Evolutionary conservation across 37 sponge, comb jelly and placozoan species (phyloP).

Genomic region (Chondrosia reniformis): DNA sequence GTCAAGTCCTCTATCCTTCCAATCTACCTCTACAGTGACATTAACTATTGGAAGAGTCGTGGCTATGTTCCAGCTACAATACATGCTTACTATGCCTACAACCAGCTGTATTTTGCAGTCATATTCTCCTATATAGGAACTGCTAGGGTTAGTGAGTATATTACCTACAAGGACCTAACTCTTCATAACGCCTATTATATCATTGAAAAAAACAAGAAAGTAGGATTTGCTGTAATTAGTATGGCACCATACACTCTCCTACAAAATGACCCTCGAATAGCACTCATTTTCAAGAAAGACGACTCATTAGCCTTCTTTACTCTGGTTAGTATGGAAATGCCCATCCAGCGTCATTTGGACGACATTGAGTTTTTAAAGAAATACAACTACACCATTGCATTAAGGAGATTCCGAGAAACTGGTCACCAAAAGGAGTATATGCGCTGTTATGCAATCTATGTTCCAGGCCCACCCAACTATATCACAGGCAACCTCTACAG

Average conservation of each 20-base stretch:
- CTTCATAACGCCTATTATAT: background rate
- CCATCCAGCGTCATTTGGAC: background rate
- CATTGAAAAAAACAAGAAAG: background rate
- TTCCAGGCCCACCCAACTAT: background rate
- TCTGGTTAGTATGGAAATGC: background rate
- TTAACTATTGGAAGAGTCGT: background rate
- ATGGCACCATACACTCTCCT: constrained; percentile 7
- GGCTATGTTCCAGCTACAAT: constrained; percentile 9
- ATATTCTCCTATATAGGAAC: constrained; percentile 14
- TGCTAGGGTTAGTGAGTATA: background rate
- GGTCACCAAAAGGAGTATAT: background rate
- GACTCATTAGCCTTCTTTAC: background rate
- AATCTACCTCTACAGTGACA: background rate
- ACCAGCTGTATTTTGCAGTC: background rate
- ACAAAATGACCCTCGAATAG: background rate
- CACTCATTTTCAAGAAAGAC: constrained; percentile 20
- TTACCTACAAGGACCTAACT: constrained; percentile 9
- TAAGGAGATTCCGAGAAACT: background rate
- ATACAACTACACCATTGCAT: background rate
- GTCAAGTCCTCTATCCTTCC: background rate
- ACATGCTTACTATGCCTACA: background rate
- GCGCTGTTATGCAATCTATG: constrained; percentile 5
- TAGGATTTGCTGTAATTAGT: background rate
- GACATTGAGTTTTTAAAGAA: background rate
- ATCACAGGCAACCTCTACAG: background rate